Evolutionary conservation across 1,140 invertebrate genomes (phyloP).

Genomic region (Drosophila oshimai): DNA sequence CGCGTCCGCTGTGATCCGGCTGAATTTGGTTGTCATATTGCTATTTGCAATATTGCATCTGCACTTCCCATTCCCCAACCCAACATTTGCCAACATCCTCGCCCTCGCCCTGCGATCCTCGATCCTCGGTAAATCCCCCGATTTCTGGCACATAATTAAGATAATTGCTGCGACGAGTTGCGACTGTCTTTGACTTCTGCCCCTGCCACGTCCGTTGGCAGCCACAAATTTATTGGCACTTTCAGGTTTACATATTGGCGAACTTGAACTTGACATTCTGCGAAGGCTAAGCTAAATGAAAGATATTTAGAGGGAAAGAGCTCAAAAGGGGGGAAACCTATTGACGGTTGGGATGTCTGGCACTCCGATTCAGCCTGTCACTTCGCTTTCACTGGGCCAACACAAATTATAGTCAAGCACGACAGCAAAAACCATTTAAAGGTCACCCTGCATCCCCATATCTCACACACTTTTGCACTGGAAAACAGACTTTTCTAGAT

Average conservation of each 20-base stretch:
- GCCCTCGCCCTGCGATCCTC: neutral
- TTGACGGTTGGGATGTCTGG: neutral
- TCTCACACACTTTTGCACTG: neutral
- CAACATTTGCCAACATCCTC: too few relatives aligned
- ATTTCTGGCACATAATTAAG: constrained; percentile 53
- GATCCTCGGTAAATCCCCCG: neutral
- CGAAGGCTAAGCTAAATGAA: neutral
- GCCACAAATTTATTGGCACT: constrained; percentile 32
- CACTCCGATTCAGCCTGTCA: constrained; percentile 6
- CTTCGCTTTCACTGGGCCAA: neutral
- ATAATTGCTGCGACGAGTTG: constrained; percentile 51
- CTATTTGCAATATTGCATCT: constrained; percentile 22
- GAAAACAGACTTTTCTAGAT: neutral
- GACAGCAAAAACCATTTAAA: neutral
- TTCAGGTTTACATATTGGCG: neutral
- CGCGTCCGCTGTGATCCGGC: constrained; percentile 52
- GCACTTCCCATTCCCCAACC: constrained; percentile 37
- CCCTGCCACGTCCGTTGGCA: too few relatives aligned
- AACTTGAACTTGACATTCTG: constrained; percentile 62
- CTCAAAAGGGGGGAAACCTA: too few relatives aligned
- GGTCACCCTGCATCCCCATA: constrained; percentile 7
- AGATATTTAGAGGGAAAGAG: too few relatives aligned
- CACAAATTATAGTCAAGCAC: constrained; percentile 16
- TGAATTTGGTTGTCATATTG: constrained; percentile 56
- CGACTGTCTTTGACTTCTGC: constrained; percentile 37